Conservation (phyloP, 2,113 vertebrate genomes). For the Electrona antarctica region DNA sequence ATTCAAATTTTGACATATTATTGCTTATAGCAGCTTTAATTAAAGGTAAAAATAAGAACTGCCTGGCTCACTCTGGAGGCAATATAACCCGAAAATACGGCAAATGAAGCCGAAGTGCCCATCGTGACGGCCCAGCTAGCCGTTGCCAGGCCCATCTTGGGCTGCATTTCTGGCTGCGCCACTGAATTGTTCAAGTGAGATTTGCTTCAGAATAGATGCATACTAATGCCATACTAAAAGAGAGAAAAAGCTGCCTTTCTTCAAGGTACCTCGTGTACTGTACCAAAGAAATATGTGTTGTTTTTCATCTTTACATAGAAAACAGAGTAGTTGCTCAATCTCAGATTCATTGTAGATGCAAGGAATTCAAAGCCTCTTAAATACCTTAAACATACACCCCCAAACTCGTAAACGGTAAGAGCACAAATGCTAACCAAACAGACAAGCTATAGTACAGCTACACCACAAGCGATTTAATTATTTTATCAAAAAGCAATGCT, state of each 20-base stretch:
- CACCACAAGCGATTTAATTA: conserved; percentile 43
- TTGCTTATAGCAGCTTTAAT: too few relatives aligned
- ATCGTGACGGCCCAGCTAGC: too few relatives aligned
- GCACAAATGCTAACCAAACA: conserved; percentile 35
- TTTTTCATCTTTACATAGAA: conserved; percentile 14
- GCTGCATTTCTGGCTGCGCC: too few relatives aligned
- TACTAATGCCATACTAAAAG: not conserved
- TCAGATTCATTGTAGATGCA: conserved; percentile 48
- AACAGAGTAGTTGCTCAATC: conserved; percentile 18
- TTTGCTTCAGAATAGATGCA: conserved; percentile 7
- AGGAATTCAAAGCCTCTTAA: conserved; percentile 8
- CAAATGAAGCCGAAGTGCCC: too few relatives aligned
- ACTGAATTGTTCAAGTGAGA: not conserved
- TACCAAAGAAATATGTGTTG: not conserved
- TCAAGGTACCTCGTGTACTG: not conserved
- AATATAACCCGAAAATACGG: too few relatives aligned
- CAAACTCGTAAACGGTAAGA: conserved; percentile 53
- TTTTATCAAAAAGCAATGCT: conserved; percentile 55
- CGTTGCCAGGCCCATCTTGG: too few relatives aligned
- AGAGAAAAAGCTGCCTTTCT: not conserved
- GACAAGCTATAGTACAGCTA: conserved; percentile 43
- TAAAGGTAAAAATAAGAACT: too few relatives aligned
- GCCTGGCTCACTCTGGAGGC: too few relatives aligned
- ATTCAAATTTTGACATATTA: too few relatives aligned
- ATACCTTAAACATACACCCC: conserved; percentile 6